Evolutionary conservation across 2,888 invertebrate genomes (phyloP).

Genomic region (Parasteatoda lunata): DNA sequence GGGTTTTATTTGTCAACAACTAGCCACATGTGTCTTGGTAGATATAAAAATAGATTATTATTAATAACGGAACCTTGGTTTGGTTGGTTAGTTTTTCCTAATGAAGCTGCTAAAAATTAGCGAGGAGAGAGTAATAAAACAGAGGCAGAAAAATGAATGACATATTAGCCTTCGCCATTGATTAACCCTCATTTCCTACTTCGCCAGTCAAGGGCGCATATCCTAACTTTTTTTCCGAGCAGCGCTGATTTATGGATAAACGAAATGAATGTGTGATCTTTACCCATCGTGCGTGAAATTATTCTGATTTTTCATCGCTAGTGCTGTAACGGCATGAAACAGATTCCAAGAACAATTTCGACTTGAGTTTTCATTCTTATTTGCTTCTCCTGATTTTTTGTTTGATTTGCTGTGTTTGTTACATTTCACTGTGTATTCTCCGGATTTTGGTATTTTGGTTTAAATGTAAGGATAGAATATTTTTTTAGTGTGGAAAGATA

Average conservation of each 20-base stretch:
- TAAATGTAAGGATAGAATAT: no score
- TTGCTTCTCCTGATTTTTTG: no score
- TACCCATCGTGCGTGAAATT: no score
- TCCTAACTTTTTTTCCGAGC: neutral
- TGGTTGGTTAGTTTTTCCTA: neutral
- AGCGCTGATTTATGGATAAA: neutral
- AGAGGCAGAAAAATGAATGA: neutral
- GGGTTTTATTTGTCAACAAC: neutral
- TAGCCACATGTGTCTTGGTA: neutral
- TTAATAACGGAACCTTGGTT: neutral
- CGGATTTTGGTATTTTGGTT: no score
- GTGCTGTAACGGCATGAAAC: no score
- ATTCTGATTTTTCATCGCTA: no score
- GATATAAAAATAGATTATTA: neutral
- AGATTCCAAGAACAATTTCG: no score
- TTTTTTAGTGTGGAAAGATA: no score
- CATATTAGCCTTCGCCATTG: constrained; percentile 2
- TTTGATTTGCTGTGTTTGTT: no score
- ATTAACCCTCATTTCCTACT: constrained; percentile 3
- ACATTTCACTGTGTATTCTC: no score
- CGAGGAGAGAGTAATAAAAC: neutral
- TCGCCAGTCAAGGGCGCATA: constrained; percentile 5
- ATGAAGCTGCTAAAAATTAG: neutral
- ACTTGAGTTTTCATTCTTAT: no score
- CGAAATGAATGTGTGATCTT: neutral